A percentile compares a stretch with the other conserved stretches of the same genome.
These are phyloP conservation scores for Crematogaster levior DNA, from an alignment of 2,888 invertebrate species.

Conservation along the genomic window DNA sequence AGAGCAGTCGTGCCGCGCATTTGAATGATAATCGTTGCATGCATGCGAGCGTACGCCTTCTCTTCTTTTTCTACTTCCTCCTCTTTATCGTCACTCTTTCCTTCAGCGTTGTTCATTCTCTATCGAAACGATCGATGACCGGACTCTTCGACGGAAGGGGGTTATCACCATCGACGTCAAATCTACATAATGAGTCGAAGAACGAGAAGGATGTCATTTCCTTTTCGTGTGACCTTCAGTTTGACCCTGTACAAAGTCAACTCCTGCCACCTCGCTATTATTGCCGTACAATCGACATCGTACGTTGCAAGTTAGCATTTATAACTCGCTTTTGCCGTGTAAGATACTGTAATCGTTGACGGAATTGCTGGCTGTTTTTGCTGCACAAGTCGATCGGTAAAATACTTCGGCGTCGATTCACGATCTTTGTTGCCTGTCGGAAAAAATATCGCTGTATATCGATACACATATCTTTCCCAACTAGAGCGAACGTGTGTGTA, in stretches of 20 bases:
- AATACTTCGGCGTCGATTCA: slow-evolving; percentile 4
- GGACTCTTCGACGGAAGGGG: slow-evolving; percentile 46
- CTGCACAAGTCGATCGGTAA: background rate
- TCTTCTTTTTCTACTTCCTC: slow-evolving; percentile 11
- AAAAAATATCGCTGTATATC: background rate
- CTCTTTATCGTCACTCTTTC: slow-evolving; percentile 2
- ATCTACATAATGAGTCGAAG: slow-evolving; percentile 64
- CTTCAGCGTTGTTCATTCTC: background rate
- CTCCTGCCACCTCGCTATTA: background rate
- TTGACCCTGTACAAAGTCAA: slow-evolving; percentile 57
- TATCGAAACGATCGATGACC: slow-evolving; percentile 32
- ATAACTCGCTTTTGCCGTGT: background rate
- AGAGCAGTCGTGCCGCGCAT: slow-evolving; percentile 67
- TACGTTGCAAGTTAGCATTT: background rate
- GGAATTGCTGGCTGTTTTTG: background rate
- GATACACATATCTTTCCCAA: background rate
- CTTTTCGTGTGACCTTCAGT: slow-evolving; percentile 64
- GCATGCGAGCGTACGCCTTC: slow-evolving; percentile 20
- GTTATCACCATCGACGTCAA: slow-evolving; percentile 63
- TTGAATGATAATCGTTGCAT: slow-evolving; percentile 77
- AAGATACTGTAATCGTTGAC: background rate
- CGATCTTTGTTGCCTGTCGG: background rate
- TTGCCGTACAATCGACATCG: background rate
- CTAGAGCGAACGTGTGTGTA: background rate
- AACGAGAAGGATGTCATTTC: slow-evolving; percentile 59